Conservation (phyloP, 2,113 vertebrate genomes). For the Lycaon pictus region DNA sequence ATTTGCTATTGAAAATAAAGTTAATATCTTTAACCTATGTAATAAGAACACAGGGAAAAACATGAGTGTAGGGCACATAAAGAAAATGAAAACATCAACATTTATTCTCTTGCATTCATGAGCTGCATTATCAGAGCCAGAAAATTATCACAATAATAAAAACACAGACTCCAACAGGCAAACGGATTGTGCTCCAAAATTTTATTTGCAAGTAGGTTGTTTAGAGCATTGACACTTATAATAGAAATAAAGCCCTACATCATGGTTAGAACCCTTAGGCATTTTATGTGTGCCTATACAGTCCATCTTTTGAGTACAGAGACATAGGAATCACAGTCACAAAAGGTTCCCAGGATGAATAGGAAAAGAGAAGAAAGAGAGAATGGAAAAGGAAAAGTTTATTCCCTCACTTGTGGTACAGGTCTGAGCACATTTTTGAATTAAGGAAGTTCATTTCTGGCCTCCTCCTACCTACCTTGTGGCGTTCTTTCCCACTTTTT, state of each 20-base stretch:
- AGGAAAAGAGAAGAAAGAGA: background rate
- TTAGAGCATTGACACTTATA: background rate
- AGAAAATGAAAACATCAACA: conserved; percentile 28
- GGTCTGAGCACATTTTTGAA: background rate
- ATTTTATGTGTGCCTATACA: background rate
- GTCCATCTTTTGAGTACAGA: background rate
- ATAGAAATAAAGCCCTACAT: background rate
- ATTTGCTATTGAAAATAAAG: conserved; percentile 42
- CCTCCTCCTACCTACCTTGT: background rate
- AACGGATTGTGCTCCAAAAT: background rate
- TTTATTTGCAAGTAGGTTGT: background rate
- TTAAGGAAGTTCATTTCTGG: background rate
- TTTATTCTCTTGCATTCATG: background rate
- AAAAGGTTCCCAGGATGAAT: background rate
- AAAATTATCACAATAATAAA: conserved; percentile 34
- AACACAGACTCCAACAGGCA: background rate
- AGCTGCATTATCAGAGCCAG: conserved; percentile 30
- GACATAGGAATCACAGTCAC: background rate
- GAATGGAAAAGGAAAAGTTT: background rate
- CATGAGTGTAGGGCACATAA: background rate
- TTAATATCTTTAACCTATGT: conserved; percentile 24
- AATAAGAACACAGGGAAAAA: background rate
- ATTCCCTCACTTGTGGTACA: background rate
- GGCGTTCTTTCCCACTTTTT: background rate
- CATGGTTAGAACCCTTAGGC: background rate